phyloP scores from a whole-genome alignment of 2,113 vertebrate genomes.

The Bagarius yarrelli region DNA sequence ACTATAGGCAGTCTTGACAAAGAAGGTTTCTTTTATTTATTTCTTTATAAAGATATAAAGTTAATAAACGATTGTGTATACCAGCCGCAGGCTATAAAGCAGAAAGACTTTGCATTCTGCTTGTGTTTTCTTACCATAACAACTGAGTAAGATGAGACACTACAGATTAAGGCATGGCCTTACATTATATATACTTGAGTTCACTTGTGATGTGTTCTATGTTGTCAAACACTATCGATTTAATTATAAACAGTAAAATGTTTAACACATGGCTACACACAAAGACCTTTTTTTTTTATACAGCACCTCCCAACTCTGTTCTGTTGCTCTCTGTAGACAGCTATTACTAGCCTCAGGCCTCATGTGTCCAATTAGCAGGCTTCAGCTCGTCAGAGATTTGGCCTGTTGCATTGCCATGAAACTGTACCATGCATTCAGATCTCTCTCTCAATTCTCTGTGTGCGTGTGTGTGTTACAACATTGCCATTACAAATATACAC shows the following conservation, averaged over 20 bases:
- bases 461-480: conserved; percentile 5
- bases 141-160: not conserved
- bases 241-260: conserved; percentile 54
- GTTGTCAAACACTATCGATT: conserved; percentile 55
- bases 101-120: not conserved
- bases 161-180: not conserved
- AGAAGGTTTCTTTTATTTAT: not conserved
- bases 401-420: conserved; percentile 27
- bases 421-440: conserved; percentile 20
- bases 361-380: conserved; percentile 53
- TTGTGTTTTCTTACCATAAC: not conserved
- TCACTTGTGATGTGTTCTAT: conserved; percentile 33
- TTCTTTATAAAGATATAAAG: not conserved
- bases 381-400: conserved; percentile 43
- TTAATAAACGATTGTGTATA: not conserved
- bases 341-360: conserved; percentile 49
- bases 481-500: not conserved
- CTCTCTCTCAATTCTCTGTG: not conserved
- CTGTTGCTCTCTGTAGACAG: conserved; percentile 51
- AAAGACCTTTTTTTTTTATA: conserved; percentile 38
- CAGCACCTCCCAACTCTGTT: conserved; percentile 38
- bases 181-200: conserved; percentile 29
- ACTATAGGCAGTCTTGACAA: not conserved
- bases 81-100: not conserved
- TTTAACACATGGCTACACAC: conserved; percentile 54